Evolutionary conservation across 2,113 vertebrate species (phyloP), one percentile per base, ranked within the genome.

Genomic region (Embiotoca jacksoni): DNA sequence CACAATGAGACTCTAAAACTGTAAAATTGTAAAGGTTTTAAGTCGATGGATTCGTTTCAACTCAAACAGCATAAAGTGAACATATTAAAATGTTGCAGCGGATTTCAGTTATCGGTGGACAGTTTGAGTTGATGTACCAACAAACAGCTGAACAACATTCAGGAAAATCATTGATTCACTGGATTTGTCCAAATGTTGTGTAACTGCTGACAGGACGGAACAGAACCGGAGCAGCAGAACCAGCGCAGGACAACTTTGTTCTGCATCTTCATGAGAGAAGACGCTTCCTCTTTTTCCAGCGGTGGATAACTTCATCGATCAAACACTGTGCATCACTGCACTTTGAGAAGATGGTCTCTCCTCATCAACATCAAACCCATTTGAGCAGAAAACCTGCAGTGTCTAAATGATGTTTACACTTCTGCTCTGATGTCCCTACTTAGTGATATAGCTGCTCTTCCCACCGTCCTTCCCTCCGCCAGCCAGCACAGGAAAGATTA

Each of bases 361-460:
- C 93, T 94, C 92, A 93, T 97, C 94, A 95, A 82, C 93, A 94
- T 96, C 95, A 96, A 95, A 96, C 81, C 88, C 93, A 94, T 83
- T 92, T 90, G 91, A 92, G 92, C 94, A 93, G 94, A 93, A 96
- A 97, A 96, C 94, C 87, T 91, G 90, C 88, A 85, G 88, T 91
- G 91, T 96, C 92, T 94, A 95, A 95, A 95, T 91, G 83, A 94
- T 95, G 89, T 94, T 96, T 95, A 91, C 91, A 94, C 82, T 95
- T 92, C 87, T 92, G 83, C 82, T 91, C 88, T 83, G 94, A 93
- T 89, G 89, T 92, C 92, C 95, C 82, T 94, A 90, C 94, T 95
- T 93, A 96, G 90, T 93, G 94, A 96, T 95, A 94, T 68, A 90
- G 81, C 84, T 78, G 61, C 85, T 88, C 85, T 73, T 73, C 54